Base-by-base conservation (phyloP, 2,113 vertebrate species). In the Seriola rivoliana region DNA sequence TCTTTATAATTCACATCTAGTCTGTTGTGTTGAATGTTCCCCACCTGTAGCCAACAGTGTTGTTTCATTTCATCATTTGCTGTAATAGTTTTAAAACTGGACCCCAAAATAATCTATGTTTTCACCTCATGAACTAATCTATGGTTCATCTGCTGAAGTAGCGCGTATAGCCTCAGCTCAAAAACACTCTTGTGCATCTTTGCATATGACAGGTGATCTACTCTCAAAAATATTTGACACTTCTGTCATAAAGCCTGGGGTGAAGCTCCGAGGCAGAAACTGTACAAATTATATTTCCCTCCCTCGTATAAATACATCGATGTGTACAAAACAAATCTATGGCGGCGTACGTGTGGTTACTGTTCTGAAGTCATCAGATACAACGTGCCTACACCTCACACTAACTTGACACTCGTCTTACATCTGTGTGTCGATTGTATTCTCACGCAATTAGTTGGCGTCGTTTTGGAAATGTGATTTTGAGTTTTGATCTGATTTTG, bases 211-310 rank as follows among this genome's bases (percentile, higher is more conserved):
- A 32, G 8, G 19, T 50, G 46, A 81, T 67, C n/a, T 57, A 1
- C 34, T 48, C 57, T 69, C 11, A 12, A 52, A 75, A 50, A 2
- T 23, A 32, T 69, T 5, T 72, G 58, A 83, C 57, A 72, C 40
- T 54, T 79, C 19, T 75, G 52, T 55, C 58, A 57, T 63, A 0
- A 1, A 65, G 81, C 84, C 78, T 16, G 66, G 13, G 55, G 65
- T 78, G 14, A 23, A 0, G 55, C 73, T 78, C 9, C 23, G 13
- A 72, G 84, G 81, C 64, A 70, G 68, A 60, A 62, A 29, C 11
- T 6, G 32, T 68, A 11, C 48, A 38, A 38, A 8, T 2, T 65
- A 6, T 7, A 9, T 2, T 2, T 21, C 50, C 21, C 2, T n/a
- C 50, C n/a, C 3, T 23, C 23, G 21, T 21, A 55, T 23, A 55